These are phyloP conservation scores for Dinomys branickii DNA, from an alignment of 2,113 vertebrate species.

Conservation along the genomic window DNA sequence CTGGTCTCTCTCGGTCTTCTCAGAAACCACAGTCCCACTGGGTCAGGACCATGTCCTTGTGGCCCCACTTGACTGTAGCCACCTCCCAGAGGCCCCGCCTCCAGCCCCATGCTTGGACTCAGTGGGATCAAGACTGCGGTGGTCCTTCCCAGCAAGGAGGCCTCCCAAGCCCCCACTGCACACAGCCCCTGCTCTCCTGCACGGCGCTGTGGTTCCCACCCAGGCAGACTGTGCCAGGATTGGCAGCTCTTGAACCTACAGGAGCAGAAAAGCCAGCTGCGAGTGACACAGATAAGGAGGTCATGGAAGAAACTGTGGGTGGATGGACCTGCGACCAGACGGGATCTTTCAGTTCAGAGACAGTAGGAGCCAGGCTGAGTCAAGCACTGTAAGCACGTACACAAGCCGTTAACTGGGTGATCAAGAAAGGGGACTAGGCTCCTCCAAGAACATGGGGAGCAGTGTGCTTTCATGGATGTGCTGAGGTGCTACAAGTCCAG, in stretches of 20 bases:
- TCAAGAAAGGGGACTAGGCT: not conserved
- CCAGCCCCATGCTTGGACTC: rapidly evolving
- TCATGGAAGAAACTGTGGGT: not conserved
- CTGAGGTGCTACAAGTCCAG: no score
- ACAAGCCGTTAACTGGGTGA: not conserved
- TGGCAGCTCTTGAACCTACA: not conserved
- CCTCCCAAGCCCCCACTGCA: not conserved
- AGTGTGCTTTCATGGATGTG: not conserved
- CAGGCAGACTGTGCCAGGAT: not conserved
- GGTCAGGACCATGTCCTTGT: no score
- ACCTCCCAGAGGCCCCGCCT: no score
- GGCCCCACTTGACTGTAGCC: no score
- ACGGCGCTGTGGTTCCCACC: no score
- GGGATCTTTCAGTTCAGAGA: not conserved
- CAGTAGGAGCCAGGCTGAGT: not conserved
- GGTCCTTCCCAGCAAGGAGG: not conserved
- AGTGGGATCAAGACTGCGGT: not conserved
- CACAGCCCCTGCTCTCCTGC: no score
- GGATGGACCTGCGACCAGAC: not conserved
- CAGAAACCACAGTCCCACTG: no score
- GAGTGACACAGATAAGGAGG: no score
- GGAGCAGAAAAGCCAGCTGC: not conserved
- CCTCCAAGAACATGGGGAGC: not conserved
- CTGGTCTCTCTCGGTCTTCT: no score
- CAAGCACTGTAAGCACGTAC: not conserved